These are phyloP conservation scores for Xestoiulus laeticollis DNA, from an alignment of 2,888 invertebrate genomes.

Conservation along the genomic window DNA sequence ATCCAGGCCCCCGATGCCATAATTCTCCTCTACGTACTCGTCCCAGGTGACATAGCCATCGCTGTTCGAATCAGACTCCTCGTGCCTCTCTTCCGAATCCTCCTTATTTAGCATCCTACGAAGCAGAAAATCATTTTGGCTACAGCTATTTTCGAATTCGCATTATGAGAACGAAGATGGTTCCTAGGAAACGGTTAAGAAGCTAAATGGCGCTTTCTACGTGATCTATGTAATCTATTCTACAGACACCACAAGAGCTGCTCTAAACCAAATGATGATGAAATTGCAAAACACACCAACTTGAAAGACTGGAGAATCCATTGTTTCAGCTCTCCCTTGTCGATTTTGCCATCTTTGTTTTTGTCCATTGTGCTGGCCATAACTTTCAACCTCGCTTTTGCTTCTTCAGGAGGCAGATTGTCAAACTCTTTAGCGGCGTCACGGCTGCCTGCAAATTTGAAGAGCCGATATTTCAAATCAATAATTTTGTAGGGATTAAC, in stretches of 20 bases:
- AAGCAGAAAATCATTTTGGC: background rate
- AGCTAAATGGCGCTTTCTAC: too few relatives aligned
- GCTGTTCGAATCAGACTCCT: constrained; percentile 83
- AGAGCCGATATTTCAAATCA: too few relatives aligned
- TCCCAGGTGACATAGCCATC: constrained; percentile 87
- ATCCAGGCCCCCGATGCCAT: constrained; percentile 74
- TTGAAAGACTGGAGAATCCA: constrained; percentile 94
- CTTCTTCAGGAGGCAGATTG: constrained; percentile 83
- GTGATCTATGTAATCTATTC: too few relatives aligned
- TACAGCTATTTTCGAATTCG: too few relatives aligned
- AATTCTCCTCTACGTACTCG: constrained; percentile 89
- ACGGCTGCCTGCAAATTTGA: constrained; percentile 83
- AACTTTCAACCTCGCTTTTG: constrained; percentile 77
- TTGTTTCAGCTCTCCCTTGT: constrained; percentile 82
- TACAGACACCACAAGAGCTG: background rate
- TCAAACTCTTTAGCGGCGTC: constrained; percentile 93
- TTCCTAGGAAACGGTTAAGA: too few relatives aligned
- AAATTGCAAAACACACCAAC: constrained; percentile 65
- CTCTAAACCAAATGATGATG: background rate
- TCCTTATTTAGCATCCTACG: constrained; percentile 82
- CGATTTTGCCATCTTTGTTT: constrained; percentile 80
- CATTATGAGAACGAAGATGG: too few relatives aligned
- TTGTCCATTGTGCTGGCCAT: constrained; percentile 88
- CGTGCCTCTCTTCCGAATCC: constrained; percentile 84
- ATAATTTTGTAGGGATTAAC: too few relatives aligned